Percentiles rank a stretch among this genome's conserved stretches.
These are phyloP conservation scores for Rhorus exstirpatorius DNA, from an alignment of 2,888 invertebrate genomes.

Conservation along the genomic window DNA sequence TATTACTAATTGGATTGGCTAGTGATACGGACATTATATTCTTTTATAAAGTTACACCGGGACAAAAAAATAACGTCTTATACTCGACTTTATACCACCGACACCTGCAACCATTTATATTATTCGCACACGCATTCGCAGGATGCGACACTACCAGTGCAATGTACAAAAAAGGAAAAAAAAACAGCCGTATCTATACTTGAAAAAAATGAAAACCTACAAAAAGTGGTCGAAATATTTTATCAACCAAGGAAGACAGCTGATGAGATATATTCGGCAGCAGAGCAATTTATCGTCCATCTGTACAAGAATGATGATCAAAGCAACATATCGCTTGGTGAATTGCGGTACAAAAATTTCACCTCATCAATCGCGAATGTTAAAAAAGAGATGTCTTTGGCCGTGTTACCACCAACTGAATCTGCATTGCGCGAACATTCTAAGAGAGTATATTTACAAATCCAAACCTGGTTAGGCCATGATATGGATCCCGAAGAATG, in stretches of 20 bases:
- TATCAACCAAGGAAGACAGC: constrained; percentile 19
- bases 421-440: constrained; percentile 37
- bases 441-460: constrained; percentile 65
- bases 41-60: neutral
- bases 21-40: neutral
- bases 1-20: constrained; percentile 52
- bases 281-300: constrained; percentile 13
- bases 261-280: constrained; percentile 11
- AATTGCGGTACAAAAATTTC: constrained; percentile 2
- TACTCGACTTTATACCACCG: constrained; percentile 42
- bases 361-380: neutral
- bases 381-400: constrained; percentile 5
- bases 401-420: constrained; percentile 51
- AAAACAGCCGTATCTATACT: constrained; percentile 35
- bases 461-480: constrained; percentile 72
- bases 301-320: constrained; percentile 6
- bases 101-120: constrained; percentile 39
- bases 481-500: constrained; percentile 66
- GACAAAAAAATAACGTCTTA: neutral
- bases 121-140: constrained; percentile 53
- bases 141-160: constrained; percentile 63
- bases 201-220: constrained; percentile 21
- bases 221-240: neutral
- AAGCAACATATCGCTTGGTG: neutral
- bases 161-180: constrained; percentile 51